These are phyloP conservation scores for Crematogaster levior DNA, from an alignment of 2,888 invertebrate genomes.

Conservation along the genomic window DNA sequence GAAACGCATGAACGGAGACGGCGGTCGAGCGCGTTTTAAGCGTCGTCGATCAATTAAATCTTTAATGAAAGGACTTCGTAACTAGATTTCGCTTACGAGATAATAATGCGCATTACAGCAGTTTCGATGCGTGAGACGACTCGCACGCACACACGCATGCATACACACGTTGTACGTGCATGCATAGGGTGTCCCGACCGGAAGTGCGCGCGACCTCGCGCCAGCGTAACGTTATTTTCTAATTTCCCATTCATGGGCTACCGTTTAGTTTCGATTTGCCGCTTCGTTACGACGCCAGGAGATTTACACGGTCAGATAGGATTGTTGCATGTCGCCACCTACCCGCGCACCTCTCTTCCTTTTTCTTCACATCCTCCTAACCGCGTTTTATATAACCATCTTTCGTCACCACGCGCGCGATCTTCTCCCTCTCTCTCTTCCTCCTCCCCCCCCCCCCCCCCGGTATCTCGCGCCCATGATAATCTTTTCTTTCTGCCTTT, in stretches of 20 bases:
- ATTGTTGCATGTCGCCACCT: slow-evolving; percentile 77
- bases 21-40: slow-evolving; percentile 56
- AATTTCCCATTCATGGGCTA: slow-evolving; percentile 81
- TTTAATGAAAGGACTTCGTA: slow-evolving; percentile 63
- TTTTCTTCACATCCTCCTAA: not conserved
- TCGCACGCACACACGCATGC: not conserved
- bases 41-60: slow-evolving; percentile 65
- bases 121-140: slow-evolving; percentile 54
- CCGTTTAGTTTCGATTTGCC: slow-evolving; percentile 84
- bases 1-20: slow-evolving; percentile 32
- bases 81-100: slow-evolving; percentile 66
- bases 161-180: not conserved
- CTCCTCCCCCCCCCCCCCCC: slow-evolving; percentile 61
- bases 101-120: slow-evolving; percentile 61
- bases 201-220: slow-evolving; percentile 78
- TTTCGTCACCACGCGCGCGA: slow-evolving; percentile 76
- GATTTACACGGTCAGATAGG: slow-evolving; percentile 83
- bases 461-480: slow-evolving; percentile 67
- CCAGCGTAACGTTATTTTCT: slow-evolving; percentile 80
- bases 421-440: slow-evolving; percentile 65
- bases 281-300: slow-evolving; percentile 82
- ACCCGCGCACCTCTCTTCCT: not conserved
- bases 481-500: slow-evolving; percentile 59
- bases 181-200: slow-evolving; percentile 71
- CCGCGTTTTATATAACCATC: slow-evolving; percentile 79